Conservation (phyloP, 2,888 invertebrate species). For the Ischnura elegans region DNA sequence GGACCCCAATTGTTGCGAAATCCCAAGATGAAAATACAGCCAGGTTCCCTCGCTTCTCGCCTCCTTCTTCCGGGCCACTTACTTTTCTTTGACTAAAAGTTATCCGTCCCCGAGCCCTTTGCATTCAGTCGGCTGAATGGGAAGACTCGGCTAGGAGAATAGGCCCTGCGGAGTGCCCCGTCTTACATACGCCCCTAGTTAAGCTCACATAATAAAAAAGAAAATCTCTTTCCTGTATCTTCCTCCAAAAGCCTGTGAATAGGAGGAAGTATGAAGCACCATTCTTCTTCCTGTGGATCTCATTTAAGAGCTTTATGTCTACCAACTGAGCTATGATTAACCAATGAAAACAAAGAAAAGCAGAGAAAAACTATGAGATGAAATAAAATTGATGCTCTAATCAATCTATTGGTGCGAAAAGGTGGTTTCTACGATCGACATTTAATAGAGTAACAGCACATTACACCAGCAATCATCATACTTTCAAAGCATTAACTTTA, state of each 20-base stretch:
- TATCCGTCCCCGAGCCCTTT: not conserved
- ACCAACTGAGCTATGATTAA: too few species aligned
- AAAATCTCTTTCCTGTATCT: not conserved
- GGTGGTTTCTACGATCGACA: too few species aligned
- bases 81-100: conserved; percentile 19
- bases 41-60: not conserved
- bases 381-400: too few species aligned
- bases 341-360: too few species aligned
- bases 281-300: not conserved
- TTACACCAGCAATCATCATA: too few species aligned
- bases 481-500: too few species aligned
- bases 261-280: not conserved
- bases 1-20: not conserved
- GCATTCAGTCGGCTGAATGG: not conserved
- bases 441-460: too few species aligned
- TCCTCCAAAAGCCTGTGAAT: not conserved
- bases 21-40: not conserved
- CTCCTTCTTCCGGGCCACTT: not conserved
- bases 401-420: too few species aligned
- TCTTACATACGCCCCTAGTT: not conserved
- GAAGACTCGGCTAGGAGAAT: not conserved
- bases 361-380: too few species aligned
- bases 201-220: too few species aligned
- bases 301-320: not conserved
- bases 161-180: not conserved